Evolutionary conservation across 2,797 vertebrate genomes (phyloP), one percentile per base, ranked within the genome.

Genomic region (Scyliorhinus canicula): DNA sequence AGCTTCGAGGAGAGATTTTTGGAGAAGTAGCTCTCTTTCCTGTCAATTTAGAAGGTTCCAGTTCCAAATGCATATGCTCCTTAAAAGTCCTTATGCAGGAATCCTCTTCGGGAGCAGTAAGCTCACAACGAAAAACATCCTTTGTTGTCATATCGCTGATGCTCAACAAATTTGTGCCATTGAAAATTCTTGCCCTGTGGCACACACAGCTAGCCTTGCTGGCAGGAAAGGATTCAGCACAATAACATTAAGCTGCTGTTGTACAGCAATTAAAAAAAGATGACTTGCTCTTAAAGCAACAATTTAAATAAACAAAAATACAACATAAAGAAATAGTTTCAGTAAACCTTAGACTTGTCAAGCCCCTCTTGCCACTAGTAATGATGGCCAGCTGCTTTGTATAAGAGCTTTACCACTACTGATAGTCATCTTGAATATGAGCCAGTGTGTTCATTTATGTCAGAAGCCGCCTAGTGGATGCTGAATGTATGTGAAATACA

Each of bases 61-160:
- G 98, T 96, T 99, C 99, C 95, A 99, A 97, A 96, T 98, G 99
- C 99, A 99, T 99, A 96, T 99, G 99, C 96, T 99, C 99, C 97
- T 99, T 99, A 97, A 99, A 99, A 93, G 99, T 99, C 96, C 98
- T 98, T 95, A 99, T 99, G 98, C 98, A 99, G 91, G 98, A 96
- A 96, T 99, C 99, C 85, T 97, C 96, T 95, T 99, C 99, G 0
- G 97, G 97, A 96, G 97, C 95, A 71, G 96, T 95, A 67, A 97
- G 96, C 96, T 98, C 98, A 95, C 98, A 98, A 95, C 97, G 97
- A n/a, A 98, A 95, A 95, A 97, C 96, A 93, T 98, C 97, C 96
- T 96, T 97, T 63, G 97, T 97, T 95, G 98, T 99, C 99, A 99
- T 99, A 96, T 96, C 97, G 96, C 95, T 95, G 85, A 95, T 95